Evolutionary conservation across 2,113 vertebrate genomes (phyloP), one percentile per base, ranked within the genome.

Genomic region (Psittacus erithacus): DNA sequence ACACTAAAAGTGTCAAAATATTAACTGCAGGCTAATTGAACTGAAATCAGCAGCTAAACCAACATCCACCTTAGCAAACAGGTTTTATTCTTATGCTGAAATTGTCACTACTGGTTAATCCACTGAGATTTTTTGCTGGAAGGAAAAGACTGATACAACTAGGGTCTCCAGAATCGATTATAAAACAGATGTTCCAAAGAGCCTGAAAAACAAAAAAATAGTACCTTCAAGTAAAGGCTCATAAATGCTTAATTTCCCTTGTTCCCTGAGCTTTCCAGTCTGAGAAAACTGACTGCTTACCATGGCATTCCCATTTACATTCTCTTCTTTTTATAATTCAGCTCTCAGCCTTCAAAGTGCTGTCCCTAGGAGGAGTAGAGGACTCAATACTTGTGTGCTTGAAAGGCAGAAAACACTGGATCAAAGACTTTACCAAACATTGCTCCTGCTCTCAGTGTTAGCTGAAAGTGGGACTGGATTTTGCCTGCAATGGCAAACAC

Each of bases 171-270:
- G 39, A 83, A 29, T 63, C 43, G 50, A 50, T 85, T 17, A 14
- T 75, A 86, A 92, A 96, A 86, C 35, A 93, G 78, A 82, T 46
- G 50, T 78, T 92, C 39, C 86, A 92, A 35, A 86, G 76, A 93
- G 13, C 25, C 57, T 82, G 55, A 75, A 88, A 88, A 87, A 89
- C 20, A 62, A 19, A 86, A 86, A 88, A 91, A 91, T 17, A 65
- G 22, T 38, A 49, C 12, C 24, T 77, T 76, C 67, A 86, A 63
- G n/a, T 46, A 92, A 41, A 91, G 17, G 52, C 11, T 74, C 46
- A 55, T 55, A 76, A 90, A 84, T 59, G 9, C 25, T 84, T 88
- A 16, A 12, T 86, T 90, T 90, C 53, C 57, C 50, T 70, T 65
- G 15, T 76, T 16, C 31, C 15, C 35, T 52, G 41, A 29, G 18